Percentiles rank a stretch among this genome's conserved stretches.
Evolutionary conservation across 53 echinoderm and acorn worm species (phyloP).

Genomic region (Temnopleurus reevesii): DNA sequence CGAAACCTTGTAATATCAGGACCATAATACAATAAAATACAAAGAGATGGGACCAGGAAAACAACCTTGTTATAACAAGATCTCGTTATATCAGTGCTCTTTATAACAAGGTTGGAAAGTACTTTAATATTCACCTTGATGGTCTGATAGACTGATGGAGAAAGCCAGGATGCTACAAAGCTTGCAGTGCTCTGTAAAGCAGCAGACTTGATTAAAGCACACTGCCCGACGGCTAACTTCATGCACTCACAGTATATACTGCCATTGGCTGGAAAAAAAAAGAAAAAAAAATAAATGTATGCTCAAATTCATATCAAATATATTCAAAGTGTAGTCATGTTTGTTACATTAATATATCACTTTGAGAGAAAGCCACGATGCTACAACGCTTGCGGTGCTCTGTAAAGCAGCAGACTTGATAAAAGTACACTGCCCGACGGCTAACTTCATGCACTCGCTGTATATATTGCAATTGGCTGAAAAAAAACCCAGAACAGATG

Average conservation of each 20-base stretch:
- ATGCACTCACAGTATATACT: conserved; percentile 72
- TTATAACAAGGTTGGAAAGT: too few species aligned
- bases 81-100: too few species aligned
- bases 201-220: conserved; percentile 2
- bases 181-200: conserved; percentile 72
- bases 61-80: too few species aligned
- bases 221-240: conserved; percentile 77
- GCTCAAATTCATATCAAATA: too few species aligned
- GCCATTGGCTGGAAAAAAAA: conserved; percentile 28
- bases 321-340: too few species aligned
- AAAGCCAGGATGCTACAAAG: conserved; percentile 76
- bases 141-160: conserved; percentile 64
- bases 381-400: conserved; percentile 73
- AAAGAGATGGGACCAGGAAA: too few species aligned
- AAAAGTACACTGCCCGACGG: conserved; percentile 68
- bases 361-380: conserved; percentile 77
- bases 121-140: conserved; percentile 67
- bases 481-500: background rate
- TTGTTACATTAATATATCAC: too few species aligned
- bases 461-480: conserved; percentile 65
- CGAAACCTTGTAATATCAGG: too few species aligned
- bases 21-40: too few species aligned
- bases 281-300: background rate
- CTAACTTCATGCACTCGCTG: conserved; percentile 69
- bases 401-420: conserved; percentile 39